Conservation (phyloP, 2,113 vertebrate species). For the Laticauda colubrina region DNA sequence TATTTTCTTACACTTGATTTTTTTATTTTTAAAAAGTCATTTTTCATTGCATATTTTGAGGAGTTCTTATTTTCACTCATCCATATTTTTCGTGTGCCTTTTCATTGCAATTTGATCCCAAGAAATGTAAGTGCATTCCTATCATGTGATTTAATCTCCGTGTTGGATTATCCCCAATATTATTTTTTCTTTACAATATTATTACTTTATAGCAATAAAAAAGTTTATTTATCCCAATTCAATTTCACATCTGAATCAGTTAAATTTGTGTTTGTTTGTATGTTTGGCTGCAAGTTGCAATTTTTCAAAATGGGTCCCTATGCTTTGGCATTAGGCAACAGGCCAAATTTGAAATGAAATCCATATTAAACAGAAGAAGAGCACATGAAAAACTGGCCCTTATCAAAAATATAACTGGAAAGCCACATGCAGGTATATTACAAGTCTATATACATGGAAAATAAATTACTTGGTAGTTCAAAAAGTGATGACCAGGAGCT, state of each 20-base stretch:
- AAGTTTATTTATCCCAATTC: background rate
- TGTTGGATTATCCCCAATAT: background rate
- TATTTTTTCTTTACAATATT: background rate
- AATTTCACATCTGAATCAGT: background rate
- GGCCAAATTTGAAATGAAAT: conserved; percentile 22
- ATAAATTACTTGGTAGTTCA: conserved; percentile 16
- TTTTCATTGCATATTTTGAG: background rate
- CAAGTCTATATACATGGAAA: background rate
- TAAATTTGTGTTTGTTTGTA: background rate
- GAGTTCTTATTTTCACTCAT: background rate
- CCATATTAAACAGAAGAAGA: conserved; percentile 7
- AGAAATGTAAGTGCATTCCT: background rate
- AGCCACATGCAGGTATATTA: background rate
- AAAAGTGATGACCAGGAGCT: conserved; percentile 8
- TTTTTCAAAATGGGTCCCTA: background rate
- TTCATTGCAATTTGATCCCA: background rate
- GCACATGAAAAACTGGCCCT: conserved; percentile 1
- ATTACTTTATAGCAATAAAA: background rate
- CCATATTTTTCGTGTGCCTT: background rate
- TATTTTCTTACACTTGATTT: background rate
- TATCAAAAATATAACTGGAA: conserved; percentile 30
- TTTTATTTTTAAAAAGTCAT: background rate
- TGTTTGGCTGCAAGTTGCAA: background rate
- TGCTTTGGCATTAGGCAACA: conserved; percentile 13
- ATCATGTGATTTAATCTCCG: background rate